phyloP scores from a whole-genome alignment of 2,113 vertebrate species.

The Arothron firmamentum region DNA sequence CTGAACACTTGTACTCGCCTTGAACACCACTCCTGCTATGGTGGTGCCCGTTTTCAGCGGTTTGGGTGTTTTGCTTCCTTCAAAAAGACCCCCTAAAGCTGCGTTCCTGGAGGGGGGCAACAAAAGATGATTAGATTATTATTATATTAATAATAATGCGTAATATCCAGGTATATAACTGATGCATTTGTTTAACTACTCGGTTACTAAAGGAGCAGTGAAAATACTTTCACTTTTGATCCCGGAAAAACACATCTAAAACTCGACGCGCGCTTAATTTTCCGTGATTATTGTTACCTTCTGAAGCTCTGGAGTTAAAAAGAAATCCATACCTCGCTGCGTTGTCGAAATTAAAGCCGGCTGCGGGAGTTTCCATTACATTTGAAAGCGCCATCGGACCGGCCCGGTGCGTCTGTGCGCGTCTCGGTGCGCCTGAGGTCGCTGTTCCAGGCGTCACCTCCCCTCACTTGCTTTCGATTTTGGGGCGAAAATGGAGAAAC shows the following conservation, averaged over 20 bases:
- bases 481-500: slow-evolving; percentile 56
- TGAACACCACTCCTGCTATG: slow-evolving; percentile 72
- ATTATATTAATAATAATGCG: too few relatives aligned
- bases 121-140: too few relatives aligned
- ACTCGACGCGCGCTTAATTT: fast-evolving
- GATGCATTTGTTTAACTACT: neutral
- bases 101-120: slow-evolving; percentile 56
- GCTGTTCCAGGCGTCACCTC: slow-evolving; percentile 41
- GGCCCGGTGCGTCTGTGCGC: slow-evolving; percentile 16
- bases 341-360: slow-evolving; percentile 75
- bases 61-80: slow-evolving; percentile 43
- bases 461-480: slow-evolving; percentile 33
- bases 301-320: neutral
- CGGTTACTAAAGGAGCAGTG: neutral
- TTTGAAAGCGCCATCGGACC: slow-evolving; percentile 58
- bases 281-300: too few relatives aligned
- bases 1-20: slow-evolving; percentile 44
- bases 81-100: slow-evolving; percentile 46
- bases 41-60: slow-evolving; percentile 75
- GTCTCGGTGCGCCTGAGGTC: slow-evolving; percentile 46
- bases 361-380: slow-evolving; percentile 43
- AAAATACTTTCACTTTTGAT: slow-evolving; percentile 67
- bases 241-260: fast-evolving
- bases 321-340: slow-evolving; percentile 32
- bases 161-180: neutral